Evolutionary conservation across 2,113 vertebrate genomes (phyloP).

Genomic region (Rhineura floridana): DNA sequence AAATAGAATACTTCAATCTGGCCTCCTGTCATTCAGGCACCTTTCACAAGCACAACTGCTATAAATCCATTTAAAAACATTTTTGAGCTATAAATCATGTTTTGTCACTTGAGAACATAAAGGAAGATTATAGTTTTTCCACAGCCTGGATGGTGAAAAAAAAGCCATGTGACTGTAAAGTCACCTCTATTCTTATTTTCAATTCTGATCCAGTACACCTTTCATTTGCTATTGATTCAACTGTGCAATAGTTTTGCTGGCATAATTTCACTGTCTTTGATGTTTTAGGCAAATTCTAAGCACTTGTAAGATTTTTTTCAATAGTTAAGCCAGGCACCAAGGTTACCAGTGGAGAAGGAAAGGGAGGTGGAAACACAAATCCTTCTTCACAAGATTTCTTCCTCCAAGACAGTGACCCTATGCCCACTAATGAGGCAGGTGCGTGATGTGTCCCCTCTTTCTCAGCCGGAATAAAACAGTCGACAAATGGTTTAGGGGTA

Average conservation of each 20-base stretch:
- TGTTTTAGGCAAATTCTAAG: slow-evolving; percentile 35
- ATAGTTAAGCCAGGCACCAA: slow-evolving; percentile 30
- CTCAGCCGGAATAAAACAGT: no score
- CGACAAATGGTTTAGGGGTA: no score
- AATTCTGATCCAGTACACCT: slow-evolving; percentile 56
- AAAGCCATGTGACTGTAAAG: slow-evolving; percentile 34
- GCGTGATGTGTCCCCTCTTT: no score
- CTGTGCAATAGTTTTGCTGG: slow-evolving; percentile 45
- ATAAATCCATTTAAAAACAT: slow-evolving; percentile 50
- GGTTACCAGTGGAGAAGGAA: not conserved
- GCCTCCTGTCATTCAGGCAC: slow-evolving; percentile 27
- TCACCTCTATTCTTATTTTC: slow-evolving; percentile 66
- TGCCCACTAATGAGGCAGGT: no score
- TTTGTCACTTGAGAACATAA: slow-evolving; percentile 54
- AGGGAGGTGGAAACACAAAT: not conserved
- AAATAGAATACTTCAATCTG: slow-evolving; percentile 13
- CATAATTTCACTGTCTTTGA: slow-evolving; percentile 48
- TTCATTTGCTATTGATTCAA: slow-evolving; percentile 65
- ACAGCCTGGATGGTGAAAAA: not conserved
- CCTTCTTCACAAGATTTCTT: not conserved
- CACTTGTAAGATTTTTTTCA: slow-evolving; percentile 43
- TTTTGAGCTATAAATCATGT: slow-evolving; percentile 54
- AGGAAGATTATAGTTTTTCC: slow-evolving; percentile 51
- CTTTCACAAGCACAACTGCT: slow-evolving; percentile 27
- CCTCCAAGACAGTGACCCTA: not conserved